Base-by-base conservation (phyloP, 2,113 vertebrate genomes). In the Elachura formosa region DNA sequence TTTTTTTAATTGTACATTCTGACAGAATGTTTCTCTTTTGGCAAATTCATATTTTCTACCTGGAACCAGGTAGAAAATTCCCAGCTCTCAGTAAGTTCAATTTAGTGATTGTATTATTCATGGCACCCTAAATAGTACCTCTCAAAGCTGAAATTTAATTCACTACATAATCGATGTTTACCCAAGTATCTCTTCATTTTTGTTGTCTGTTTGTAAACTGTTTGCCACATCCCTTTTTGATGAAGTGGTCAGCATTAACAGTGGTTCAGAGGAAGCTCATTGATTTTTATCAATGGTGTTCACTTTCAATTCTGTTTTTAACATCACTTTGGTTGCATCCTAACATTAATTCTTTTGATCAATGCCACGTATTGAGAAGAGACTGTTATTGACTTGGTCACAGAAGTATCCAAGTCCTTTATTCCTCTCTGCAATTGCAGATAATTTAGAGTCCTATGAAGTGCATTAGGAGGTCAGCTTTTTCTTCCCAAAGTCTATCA, bases 371-470 rank as follows among this genome's bases (percentile, higher is more conserved):
- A 85, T 87, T 88, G 82, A 91, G 46, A 93, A 73, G 58, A 76
- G 74, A 36, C 49, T 46, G 15, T 75, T 95, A 93, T 28, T 92
- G 92, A 93, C 59, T 59, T 82, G 25, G 89, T 96, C 94, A 63
- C 66, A 85, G 66, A 79, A 82, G 43, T 46, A 84, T 82, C 28
- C 3, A 6, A 87, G 71, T 74, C 38, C 45, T 84, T 95, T 90
- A 59, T 40, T n/a, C 38, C 40, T 40, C 34, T 77, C 78, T 83
- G 67, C 62, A 52, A 36, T 6, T 73, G 59, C 67, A 91, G 71
- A 55, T 87, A 88, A 91, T 91, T 96, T 85, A 79, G 71, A 94
- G n/a, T 63, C 69, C 49, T 93, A 59, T 69, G 59, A 93, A 31
- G 40, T 81, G 11, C 51, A 66, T 85, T 83, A 89, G 33, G 66